These are phyloP conservation scores for Zaprionus vittiger DNA, from an alignment of 1,140 invertebrate species.

Conservation along the genomic window DNA sequence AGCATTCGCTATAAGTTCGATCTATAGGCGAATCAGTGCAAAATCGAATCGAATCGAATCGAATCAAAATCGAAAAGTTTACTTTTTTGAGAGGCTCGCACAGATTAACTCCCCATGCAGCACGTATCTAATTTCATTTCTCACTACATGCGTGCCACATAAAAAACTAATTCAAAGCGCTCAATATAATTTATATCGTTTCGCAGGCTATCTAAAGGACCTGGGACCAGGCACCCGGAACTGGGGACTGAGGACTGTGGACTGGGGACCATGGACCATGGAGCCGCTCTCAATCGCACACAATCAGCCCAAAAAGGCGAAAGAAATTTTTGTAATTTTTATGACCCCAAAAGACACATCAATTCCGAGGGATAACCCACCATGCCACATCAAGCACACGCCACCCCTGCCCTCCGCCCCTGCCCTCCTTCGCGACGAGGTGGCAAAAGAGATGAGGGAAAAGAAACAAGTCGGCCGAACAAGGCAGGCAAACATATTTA, in stretches of 20 bases:
- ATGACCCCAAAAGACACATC: slow-evolving; percentile 82
- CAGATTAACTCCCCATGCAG: slow-evolving; percentile 66
- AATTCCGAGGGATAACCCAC: slow-evolving; percentile 63
- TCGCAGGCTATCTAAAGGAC: slow-evolving; percentile 64
- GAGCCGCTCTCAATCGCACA: slow-evolving; percentile 54
- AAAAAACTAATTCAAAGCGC: slow-evolving; percentile 81
- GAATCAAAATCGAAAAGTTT: not conserved
- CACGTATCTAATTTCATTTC: slow-evolving; percentile 81
- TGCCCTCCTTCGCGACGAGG: not conserved
- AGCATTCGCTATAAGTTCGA: not conserved
- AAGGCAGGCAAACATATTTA: slow-evolving; percentile 73
- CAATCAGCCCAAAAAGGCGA: slow-evolving; percentile 75
- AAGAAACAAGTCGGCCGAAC: slow-evolving; percentile 35
- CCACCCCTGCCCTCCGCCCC: slow-evolving; percentile 13
- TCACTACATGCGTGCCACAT: slow-evolving; percentile 61
- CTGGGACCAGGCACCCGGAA: slow-evolving; percentile 24
- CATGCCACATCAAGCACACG: not conserved
- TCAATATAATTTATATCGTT: slow-evolving; percentile 81
- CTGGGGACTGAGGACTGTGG: not conserved
- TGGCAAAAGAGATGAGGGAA: slow-evolving; percentile 1
- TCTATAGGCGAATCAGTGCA: slow-evolving; percentile 31
- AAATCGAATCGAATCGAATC: slow-evolving; percentile 18
- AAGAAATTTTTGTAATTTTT: slow-evolving; percentile 78
- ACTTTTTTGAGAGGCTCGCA: slow-evolving; percentile 39
- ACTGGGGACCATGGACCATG: not conserved